These are phyloP conservation scores for Bufo gargarizans DNA, from an alignment of 2,113 vertebrate species.

Conservation along the genomic window DNA sequence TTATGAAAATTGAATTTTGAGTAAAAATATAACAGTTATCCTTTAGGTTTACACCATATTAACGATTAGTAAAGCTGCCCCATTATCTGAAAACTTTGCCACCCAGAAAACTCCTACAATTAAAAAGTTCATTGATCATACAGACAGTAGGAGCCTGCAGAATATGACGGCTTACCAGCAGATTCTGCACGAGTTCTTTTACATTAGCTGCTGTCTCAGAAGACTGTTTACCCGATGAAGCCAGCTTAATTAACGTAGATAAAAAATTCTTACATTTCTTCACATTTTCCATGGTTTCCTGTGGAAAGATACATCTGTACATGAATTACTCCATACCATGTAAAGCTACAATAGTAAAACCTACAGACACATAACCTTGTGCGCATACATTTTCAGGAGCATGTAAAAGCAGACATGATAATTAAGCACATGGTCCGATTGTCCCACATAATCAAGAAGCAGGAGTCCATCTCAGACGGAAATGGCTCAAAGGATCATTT, in stretches of 20 bases:
- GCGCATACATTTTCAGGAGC: no score
- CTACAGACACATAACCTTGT: no score
- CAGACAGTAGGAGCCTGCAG: not conserved
- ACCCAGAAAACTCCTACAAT: no score
- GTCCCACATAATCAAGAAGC: not conserved
- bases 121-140: not conserved
- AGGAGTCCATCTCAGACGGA: no score
- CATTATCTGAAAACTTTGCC: no score
- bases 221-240: conserved; percentile 92
- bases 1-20: no score
- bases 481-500: no score
- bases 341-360: no score
- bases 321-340: not conserved
- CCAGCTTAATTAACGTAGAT: conserved; percentile 96
- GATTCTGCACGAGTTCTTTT: conserved; percentile 91
- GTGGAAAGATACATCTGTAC: conserved; percentile 7
- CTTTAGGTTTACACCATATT: no score
- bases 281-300: conserved; percentile 99
- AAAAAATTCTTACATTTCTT: conserved; percentile 98
- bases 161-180: conserved; percentile 83
- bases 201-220: conserved; percentile 90
- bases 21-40: no score
- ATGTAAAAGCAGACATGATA: not conserved
- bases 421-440: not conserved
- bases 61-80: no score